Evolutionary conservation across 2,113 vertebrate genomes (phyloP).

Genomic region (Centrocercus urophasianus): DNA sequence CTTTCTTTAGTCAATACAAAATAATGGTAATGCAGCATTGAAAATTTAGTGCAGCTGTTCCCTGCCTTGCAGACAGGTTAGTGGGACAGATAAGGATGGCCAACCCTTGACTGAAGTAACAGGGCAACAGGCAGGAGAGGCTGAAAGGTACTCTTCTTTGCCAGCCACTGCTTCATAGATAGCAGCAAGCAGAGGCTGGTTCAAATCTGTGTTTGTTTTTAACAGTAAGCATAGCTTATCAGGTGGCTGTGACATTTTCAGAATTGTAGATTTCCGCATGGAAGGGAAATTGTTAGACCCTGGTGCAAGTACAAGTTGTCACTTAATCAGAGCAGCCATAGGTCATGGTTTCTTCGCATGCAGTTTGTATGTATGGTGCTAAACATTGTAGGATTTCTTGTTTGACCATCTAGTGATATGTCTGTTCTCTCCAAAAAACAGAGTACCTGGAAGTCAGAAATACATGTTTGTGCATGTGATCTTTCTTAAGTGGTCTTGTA

Average conservation of each 20-base stretch:
- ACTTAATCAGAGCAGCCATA: not conserved
- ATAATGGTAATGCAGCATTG: rapidly evolving
- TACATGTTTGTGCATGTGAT: not conserved
- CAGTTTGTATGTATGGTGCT: not conserved
- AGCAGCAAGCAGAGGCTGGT: not conserved
- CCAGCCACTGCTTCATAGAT: not conserved
- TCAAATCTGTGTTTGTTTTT: not conserved
- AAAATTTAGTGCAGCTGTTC: not conserved
- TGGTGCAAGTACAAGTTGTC: rapidly evolving
- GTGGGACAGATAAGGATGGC: not conserved
- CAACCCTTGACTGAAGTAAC: not conserved
- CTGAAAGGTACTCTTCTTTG: not conserved
- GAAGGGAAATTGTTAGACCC: not conserved
- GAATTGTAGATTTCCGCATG: not conserved
- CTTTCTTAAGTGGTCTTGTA: not conserved
- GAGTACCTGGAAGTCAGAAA: not conserved
- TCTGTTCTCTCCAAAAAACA: not conserved
- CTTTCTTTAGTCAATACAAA: not conserved
- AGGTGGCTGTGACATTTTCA: not conserved
- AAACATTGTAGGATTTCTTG: not conserved
- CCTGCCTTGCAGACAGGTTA: not conserved
- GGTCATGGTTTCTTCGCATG: not conserved
- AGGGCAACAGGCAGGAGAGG: not conserved
- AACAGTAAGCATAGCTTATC: not conserved
- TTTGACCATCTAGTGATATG: not conserved